Percentiles rank a stretch among this genome's conserved stretches.
These are phyloP conservation scores for Eira barbara DNA, from an alignment of 2,113 vertebrate genomes.

Conservation along the genomic window DNA sequence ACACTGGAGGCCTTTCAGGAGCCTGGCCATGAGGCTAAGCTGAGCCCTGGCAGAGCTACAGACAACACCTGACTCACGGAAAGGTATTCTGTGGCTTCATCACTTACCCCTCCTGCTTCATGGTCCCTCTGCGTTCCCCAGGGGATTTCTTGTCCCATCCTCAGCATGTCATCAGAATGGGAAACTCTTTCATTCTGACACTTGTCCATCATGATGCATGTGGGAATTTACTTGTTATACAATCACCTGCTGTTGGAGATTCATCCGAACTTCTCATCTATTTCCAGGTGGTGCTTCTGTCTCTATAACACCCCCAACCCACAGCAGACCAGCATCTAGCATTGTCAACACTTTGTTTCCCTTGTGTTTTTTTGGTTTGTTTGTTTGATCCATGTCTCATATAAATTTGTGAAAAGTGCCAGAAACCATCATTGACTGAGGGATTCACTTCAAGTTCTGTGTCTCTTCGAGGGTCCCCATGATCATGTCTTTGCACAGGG, in stretches of 20 bases:
- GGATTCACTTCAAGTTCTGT: neutral
- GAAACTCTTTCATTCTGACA: neutral
- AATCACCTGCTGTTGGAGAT: neutral
- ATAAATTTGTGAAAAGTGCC: neutral
- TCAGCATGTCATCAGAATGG: neutral
- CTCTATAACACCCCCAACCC: neutral
- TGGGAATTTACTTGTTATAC: neutral
- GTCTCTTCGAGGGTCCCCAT: neutral
- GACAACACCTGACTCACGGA: neutral
- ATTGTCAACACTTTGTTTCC: neutral
- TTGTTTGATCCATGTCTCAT: neutral
- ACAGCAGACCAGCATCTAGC: neutral
- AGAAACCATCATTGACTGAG: neutral
- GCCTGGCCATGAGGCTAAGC: neutral
- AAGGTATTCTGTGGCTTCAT: neutral
- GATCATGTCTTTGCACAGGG: neutral
- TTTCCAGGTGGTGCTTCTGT: neutral
- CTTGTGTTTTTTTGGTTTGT: neutral
- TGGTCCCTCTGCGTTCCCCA: neutral
- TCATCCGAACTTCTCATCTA: neutral
- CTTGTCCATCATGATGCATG: neutral
- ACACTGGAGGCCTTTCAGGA: neutral
- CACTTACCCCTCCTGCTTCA: neutral
- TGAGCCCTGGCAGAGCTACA: neutral
- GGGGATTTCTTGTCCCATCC: neutral